Base-by-base conservation (phyloP, 2,113 vertebrate species). In the Anolis carolinensis region DNA sequence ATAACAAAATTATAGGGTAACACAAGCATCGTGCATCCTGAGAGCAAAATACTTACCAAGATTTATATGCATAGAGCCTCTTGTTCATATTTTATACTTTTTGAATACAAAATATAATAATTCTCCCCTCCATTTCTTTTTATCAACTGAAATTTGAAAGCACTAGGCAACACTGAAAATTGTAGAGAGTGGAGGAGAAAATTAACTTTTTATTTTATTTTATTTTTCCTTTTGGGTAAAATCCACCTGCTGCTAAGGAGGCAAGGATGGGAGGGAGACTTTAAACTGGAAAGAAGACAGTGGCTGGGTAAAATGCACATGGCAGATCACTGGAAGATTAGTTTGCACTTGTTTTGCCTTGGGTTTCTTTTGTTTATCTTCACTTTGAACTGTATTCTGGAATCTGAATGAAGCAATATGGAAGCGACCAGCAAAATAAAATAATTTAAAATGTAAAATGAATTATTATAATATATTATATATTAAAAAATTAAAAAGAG, bases 351-450 rank as follows among this genome's bases (percentile, higher is more conserved):
- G 94, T 94, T 96, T 96, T 94, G 88, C 48, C 18, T 75, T 73
- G 13, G 13, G 93, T 96, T 95, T 95, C 75, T 84, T 94, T 94
- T 96, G 89, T 96, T 96, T 95, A 52, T 93, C 92, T 50, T 92
- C 79, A 87, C 89, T 92, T 52, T 87, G 94, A 95, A 96, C 95
- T 96, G 89, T 94, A 92, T 95, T 96, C 95, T 96, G 95, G 95
- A 96, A 96, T 96, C 95, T 96, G 95, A 97, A 97, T 93, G 96
- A 97, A 97, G 97, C 97, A 97, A 97, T 97, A 97, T 96, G 96
- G 91, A 97, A 96, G 94, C 75, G 96, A 97, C 96, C 97, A 97
- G 97, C 96, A 97, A 94, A 96, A 94, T 90, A 83, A 92, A 95
- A 59, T 94, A 91, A 93, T 94, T 94, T 95, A 94, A 95, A 96